Evolutionary conservation across 2,888 invertebrate species (phyloP).

Genomic region (Herminia tarsipennalis): DNA sequence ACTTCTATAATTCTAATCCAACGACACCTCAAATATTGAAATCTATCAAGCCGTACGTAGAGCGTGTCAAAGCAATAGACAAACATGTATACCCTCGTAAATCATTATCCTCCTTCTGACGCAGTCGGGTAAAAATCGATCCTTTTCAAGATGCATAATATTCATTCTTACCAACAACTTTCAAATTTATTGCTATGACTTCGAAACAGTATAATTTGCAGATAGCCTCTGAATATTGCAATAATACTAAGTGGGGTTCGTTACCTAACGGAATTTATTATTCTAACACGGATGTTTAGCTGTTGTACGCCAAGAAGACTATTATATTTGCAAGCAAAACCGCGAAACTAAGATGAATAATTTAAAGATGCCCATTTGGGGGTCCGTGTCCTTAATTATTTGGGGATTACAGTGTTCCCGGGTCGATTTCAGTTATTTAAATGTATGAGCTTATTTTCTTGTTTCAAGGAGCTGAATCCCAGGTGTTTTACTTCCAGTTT

Average conservation of each 20-base stretch:
- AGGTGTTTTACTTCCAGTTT: too few species aligned
- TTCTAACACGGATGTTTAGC: conserved; percentile 8
- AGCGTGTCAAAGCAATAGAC: too few species aligned
- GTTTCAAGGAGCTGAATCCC: too few species aligned
- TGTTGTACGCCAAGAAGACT: background rate
- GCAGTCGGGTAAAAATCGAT: too few species aligned
- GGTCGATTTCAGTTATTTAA: background rate
- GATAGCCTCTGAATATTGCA: conserved; percentile 1
- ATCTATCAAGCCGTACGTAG: too few species aligned
- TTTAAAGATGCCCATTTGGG: conserved; percentile 7
- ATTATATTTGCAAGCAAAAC: conserved; percentile 7
- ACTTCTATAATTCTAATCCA: too few species aligned
- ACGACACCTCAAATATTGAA: too few species aligned
- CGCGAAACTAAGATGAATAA: conserved; percentile 2
- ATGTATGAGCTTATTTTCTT: too few species aligned
- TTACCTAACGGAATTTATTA: conserved; percentile 3
- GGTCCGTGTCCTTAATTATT: conserved; percentile 5
- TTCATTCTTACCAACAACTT: too few species aligned
- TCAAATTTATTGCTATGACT: background rate
- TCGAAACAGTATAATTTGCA: background rate
- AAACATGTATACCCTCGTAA: too few species aligned
- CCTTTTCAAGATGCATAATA: too few species aligned
- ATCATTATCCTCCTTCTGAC: too few species aligned
- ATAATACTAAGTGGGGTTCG: conserved; percentile 6
- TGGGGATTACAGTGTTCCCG: background rate